Evolutionary conservation across 2,888 invertebrate genomes (phyloP).

Genomic region (Empis stercorea): DNA sequence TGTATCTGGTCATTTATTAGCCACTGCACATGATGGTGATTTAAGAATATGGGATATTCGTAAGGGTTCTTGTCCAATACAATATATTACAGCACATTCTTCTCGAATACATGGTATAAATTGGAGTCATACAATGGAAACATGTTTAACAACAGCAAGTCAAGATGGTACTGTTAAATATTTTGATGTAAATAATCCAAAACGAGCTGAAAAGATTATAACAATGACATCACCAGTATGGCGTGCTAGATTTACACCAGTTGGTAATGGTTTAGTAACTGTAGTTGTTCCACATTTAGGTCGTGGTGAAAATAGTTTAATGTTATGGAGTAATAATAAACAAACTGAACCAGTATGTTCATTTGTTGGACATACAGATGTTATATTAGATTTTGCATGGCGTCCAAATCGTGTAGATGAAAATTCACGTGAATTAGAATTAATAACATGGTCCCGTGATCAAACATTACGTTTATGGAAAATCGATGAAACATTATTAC

Average conservation of each 20-base stretch:
- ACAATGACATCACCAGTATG: slow-evolving; percentile 76
- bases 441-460: slow-evolving; percentile 93
- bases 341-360: slow-evolving; percentile 72
- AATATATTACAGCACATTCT: slow-evolving; percentile 88
- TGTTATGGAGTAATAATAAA: slow-evolving; percentile 59
- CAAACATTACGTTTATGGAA: slow-evolving; percentile 84
- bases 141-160: slow-evolving; percentile 79
- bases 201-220: slow-evolving; percentile 71
- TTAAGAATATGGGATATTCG: slow-evolving; percentile 92
- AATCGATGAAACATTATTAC: slow-evolving; percentile 72
- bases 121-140: slow-evolving; percentile 80
- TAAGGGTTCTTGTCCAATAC: slow-evolving; percentile 72
- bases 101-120: slow-evolving; percentile 43
- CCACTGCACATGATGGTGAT: slow-evolving; percentile 93
- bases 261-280: slow-evolving; percentile 82
- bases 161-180: slow-evolving; percentile 93
- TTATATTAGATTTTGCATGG: slow-evolving; percentile 92
- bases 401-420: slow-evolving; percentile 48
- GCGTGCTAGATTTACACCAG: slow-evolving; percentile 87
- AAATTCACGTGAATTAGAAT: slow-evolving; percentile 42
- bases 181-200: slow-evolving; percentile 78
- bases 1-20: slow-evolving; percentile 67
- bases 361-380: slow-evolving; percentile 88
- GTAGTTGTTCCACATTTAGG: slow-evolving; percentile 86
- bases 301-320: slow-evolving; percentile 71